A percentile compares a stretch with the other conserved stretches of the same genome.
These are phyloP conservation scores for Pararge aegeria DNA, from an alignment of 1,140 invertebrate genomes.

Conservation along the genomic window DNA sequence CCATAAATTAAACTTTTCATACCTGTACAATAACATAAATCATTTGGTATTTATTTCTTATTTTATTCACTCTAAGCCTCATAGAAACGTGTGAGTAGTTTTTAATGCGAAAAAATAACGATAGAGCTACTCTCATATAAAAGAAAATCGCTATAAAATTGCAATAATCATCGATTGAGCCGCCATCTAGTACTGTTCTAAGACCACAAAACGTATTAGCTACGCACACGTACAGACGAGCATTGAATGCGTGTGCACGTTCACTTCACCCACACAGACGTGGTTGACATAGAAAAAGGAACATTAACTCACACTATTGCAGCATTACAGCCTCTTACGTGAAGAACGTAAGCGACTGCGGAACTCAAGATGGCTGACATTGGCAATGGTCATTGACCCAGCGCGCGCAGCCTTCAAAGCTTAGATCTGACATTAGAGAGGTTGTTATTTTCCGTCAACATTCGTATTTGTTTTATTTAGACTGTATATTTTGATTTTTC, in stretches of 20 bases:
- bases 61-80: neutral
- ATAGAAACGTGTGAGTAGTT: conserved; percentile 8
- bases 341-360: conserved; percentile 75
- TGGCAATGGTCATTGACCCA: conserved; percentile 76
- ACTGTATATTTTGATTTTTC: conserved; percentile 1
- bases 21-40: neutral
- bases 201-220: conserved; percentile 43
- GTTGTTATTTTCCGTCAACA: conserved; percentile 61
- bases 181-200: conserved; percentile 53
- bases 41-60: neutral
- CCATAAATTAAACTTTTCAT: neutral
- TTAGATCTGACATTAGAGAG: conserved; percentile 76
- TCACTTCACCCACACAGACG: conserved; percentile 55
- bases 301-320: conserved; percentile 67
- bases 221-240: conserved; percentile 42
- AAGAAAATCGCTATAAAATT: conserved; percentile 31
- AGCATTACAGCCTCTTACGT: conserved; percentile 75
- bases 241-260: conserved; percentile 47
- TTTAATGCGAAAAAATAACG: conserved; percentile 19
- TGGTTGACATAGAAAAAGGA: conserved; percentile 69
- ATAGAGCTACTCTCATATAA: conserved; percentile 11
- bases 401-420: conserved; percentile 74
- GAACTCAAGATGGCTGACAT: conserved; percentile 78
- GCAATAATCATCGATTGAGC: conserved; percentile 31
- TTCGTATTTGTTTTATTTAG: conserved; percentile 16